These are phyloP conservation scores for Eulemur coronatus DNA, from an alignment of 2,797 vertebrate genomes.

Conservation along the genomic window DNA sequence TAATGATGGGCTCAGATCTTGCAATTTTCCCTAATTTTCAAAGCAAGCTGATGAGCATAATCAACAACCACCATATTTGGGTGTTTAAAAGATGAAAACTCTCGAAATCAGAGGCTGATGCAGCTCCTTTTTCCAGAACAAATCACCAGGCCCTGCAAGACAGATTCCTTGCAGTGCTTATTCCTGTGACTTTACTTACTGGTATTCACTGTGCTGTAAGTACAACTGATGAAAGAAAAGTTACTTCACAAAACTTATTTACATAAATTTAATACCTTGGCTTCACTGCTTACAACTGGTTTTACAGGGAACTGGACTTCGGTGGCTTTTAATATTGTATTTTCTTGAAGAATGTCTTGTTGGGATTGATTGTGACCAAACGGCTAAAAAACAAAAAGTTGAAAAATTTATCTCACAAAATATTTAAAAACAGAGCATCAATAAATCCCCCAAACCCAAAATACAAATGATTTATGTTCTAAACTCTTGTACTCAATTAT, in stretches of 20 bases:
- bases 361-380: slow-evolving; percentile 99
- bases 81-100: not conserved
- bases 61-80: not conserved
- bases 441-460: not conserved
- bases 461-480: slow-evolving; percentile 10
- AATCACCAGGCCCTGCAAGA: not conserved
- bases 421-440: slow-evolving; percentile 51
- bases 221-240: slow-evolving; percentile 9
- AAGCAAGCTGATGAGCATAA: not conserved
- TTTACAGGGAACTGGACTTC: slow-evolving; percentile 99
- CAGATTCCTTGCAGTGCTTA: not conserved
- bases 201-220: not conserved
- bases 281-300: slow-evolving; percentile 98
- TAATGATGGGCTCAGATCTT: not conserved
- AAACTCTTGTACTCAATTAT: not conserved
- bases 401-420: slow-evolving; percentile 65
- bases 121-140: not conserved
- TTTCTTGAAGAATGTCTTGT: slow-evolving; percentile 99
- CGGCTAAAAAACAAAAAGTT: slow-evolving; percentile 86
- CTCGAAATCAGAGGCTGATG: not conserved
- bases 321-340: slow-evolving; percentile 99
- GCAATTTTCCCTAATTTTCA: not conserved
- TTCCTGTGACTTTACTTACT: not conserved
- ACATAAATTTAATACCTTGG: slow-evolving; percentile 90
- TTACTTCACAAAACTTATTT: slow-evolving; percentile 21